A percentile compares a stretch with the other conserved stretches of the same genome.
Evolutionary conservation across 2,888 invertebrate genomes (phyloP).

Genomic region (Callimorpha dominula): DNA sequence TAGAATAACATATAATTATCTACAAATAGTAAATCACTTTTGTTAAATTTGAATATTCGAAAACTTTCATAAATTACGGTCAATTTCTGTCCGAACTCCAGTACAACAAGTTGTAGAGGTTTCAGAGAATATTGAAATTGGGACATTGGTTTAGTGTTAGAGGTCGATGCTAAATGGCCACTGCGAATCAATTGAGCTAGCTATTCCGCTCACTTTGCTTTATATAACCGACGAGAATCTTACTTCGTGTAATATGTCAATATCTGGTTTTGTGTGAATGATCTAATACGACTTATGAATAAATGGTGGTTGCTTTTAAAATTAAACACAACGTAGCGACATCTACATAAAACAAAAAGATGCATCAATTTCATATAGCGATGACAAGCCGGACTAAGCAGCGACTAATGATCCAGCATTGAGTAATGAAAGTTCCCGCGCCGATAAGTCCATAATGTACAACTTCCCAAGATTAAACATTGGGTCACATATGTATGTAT

Average conservation of each 20-base stretch:
- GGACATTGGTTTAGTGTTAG: neutral
- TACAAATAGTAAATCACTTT: neutral
- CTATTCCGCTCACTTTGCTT: neutral
- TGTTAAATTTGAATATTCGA: neutral
- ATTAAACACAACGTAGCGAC: neutral
- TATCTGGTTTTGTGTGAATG: neutral
- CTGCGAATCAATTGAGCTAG: neutral
- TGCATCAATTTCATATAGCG: no score
- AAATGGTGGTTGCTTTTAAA: neutral
- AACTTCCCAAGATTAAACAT: no score
- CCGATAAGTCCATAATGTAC: no score
- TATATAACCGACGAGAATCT: neutral
- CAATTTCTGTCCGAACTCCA: neutral
- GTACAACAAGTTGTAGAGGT: slow-evolving; percentile 4
- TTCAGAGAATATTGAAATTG: neutral
- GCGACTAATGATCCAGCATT: no score
- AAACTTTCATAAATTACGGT: neutral
- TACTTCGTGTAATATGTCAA: neutral
- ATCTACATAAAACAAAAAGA: no score
- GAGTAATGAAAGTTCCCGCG: no score
- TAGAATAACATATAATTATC: neutral
- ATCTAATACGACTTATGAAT: neutral
- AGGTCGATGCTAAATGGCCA: neutral
- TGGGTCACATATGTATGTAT: no score
- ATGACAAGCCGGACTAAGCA: no score